Percentiles rank a stretch among this genome's conserved stretches.
Evolutionary conservation across 2,888 invertebrate species (phyloP).

Genomic region (Cyaniris semiargus): DNA sequence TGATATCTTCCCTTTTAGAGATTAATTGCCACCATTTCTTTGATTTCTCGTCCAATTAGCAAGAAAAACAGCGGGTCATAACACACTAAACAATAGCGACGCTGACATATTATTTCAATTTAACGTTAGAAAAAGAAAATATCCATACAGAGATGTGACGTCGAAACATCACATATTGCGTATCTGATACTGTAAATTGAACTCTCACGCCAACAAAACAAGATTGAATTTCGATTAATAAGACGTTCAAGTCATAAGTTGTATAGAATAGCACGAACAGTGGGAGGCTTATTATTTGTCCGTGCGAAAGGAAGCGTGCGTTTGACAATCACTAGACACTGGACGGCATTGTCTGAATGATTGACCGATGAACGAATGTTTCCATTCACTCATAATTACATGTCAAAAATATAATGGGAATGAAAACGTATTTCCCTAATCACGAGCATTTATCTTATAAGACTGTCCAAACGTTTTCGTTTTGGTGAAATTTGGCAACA

Average conservation of each 20-base stretch:
- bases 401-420: constrained; percentile 33
- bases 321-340: constrained; percentile 48
- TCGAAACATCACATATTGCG: constrained; percentile 15
- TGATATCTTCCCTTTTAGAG: background rate
- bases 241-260: constrained; percentile 9
- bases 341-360: constrained; percentile 46
- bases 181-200: constrained; percentile 28
- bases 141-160: constrained; percentile 33
- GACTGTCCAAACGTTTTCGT: background rate
- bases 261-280: constrained; percentile 41
- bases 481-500: background rate
- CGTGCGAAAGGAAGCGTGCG: constrained; percentile 51
- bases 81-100: constrained; percentile 59
- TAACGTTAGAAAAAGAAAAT: constrained; percentile 51
- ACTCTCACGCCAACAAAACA: background rate
- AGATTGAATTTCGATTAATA: constrained; percentile 20
- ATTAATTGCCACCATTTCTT: constrained; percentile 44
- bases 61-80: constrained; percentile 70
- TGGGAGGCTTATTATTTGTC: constrained; percentile 53
- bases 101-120: constrained; percentile 69
- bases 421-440: constrained; percentile 30
- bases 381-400: constrained; percentile 34
- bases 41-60: constrained; percentile 76
- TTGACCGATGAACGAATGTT: constrained; percentile 48
- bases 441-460: constrained; percentile 1